Percentiles rank a stretch among this genome's conserved stretches.
phyloP scores from a whole-genome alignment of 2,113 vertebrate genomes.

The Platycercus adscitus region DNA sequence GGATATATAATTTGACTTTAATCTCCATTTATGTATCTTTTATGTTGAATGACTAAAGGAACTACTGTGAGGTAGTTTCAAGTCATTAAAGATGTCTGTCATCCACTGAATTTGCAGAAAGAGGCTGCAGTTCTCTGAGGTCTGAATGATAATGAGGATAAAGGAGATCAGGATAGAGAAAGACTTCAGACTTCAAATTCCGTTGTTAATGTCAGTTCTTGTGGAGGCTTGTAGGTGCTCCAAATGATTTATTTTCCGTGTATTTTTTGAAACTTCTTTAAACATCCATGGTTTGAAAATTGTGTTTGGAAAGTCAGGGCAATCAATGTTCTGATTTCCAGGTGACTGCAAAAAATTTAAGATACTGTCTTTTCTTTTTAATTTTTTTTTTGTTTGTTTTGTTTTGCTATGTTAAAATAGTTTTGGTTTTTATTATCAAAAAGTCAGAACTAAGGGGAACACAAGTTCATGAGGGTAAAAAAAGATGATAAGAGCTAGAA shows the following conservation, averaged over 20 bases:
- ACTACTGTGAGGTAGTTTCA: background rate
- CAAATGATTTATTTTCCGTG: background rate
- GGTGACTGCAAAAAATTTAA: background rate
- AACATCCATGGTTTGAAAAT: background rate
- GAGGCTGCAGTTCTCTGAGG: background rate
- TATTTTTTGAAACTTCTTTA: background rate
- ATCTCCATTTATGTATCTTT: background rate
- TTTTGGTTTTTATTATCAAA: background rate
- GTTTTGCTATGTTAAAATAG: background rate
- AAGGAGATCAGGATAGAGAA: background rate
- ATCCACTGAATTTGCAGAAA: background rate
- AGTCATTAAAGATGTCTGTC: background rate
- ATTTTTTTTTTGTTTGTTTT: background rate
- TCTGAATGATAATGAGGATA: background rate
- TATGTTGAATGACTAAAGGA: conserved; percentile 14
- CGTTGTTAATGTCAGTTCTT: background rate
- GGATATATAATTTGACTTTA: background rate
- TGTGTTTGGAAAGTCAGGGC: background rate
- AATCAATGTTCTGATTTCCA: background rate
- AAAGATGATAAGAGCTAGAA: background rate
- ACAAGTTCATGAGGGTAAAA: background rate
- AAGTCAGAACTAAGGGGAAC: background rate
- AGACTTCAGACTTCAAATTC: background rate
- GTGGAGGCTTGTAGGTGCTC: background rate
- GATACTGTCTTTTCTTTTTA: background rate